Percentiles rank a stretch among this genome's conserved stretches.
These are phyloP conservation scores for Allophyes oxyacanthae DNA, from an alignment of 2,888 invertebrate genomes.

Conservation along the genomic window DNA sequence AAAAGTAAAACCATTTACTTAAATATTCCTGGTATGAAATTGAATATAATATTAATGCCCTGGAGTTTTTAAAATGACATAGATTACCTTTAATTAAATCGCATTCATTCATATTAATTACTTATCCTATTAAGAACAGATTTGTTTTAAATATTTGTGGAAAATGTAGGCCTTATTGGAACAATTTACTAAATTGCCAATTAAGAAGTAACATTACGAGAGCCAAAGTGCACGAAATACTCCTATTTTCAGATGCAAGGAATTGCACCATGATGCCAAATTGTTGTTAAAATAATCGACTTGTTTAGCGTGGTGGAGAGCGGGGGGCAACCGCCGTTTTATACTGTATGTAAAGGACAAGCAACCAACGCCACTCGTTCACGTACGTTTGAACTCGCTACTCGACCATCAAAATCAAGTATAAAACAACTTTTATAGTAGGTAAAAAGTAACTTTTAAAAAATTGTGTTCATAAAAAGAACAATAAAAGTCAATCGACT, in stretches of 20 bases:
- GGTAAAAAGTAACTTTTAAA: not conserved
- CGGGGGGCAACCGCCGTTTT: conserved; percentile 74
- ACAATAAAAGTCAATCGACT: conserved; percentile 17
- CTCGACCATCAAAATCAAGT: conserved; percentile 42
- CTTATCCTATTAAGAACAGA: no score
- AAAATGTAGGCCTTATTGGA: no score
- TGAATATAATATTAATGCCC: no score
- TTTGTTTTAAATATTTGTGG: no score
- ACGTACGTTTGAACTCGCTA: conserved; percentile 65
- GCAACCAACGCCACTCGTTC: conserved; percentile 69
- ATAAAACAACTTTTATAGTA: not conserved
- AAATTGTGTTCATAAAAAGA: conserved; percentile 8
- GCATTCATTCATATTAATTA: no score
- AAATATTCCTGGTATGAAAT: no score
- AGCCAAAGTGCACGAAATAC: conserved; percentile 5
- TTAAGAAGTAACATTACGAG: not conserved
- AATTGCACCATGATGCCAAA: conserved; percentile 28
- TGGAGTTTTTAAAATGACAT: no score
- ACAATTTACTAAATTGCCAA: not conserved
- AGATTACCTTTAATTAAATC: no score
- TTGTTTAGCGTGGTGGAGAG: conserved; percentile 38
- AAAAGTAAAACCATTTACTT: no score
- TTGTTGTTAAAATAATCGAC: conserved; percentile 31
- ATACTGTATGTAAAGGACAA: conserved; percentile 73
- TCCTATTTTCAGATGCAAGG: conserved; percentile 6